Evolutionary conservation across 2,888 invertebrate genomes (phyloP).

Genomic region (Andricus curvator): DNA sequence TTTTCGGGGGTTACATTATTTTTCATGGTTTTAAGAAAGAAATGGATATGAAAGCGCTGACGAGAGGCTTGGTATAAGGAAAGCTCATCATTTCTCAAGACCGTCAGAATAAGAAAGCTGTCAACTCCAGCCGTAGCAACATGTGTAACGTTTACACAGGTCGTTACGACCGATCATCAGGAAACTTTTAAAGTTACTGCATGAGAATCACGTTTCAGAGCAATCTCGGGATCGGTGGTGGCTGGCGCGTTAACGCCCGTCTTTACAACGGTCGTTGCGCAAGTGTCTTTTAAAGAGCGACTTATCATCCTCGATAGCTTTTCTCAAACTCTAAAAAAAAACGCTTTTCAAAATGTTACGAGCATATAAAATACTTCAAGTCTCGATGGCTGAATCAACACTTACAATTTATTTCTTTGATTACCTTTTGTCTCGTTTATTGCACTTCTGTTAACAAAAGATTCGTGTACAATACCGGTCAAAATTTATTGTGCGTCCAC

Average conservation of each 20-base stretch:
- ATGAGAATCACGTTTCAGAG: slow-evolving; percentile 2
- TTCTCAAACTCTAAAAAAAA: slow-evolving; percentile 10
- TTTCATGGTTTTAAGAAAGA: background rate
- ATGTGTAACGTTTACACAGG: slow-evolving; percentile 17
- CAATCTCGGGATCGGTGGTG: slow-evolving; percentile 13
- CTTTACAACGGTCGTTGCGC: slow-evolving; percentile 26
- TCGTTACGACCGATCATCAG: slow-evolving; percentile 17
- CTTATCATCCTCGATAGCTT: slow-evolving; percentile 34
- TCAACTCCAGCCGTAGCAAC: background rate
- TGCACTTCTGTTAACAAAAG: background rate
- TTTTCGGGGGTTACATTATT: background rate
- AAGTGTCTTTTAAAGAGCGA: slow-evolving; percentile 38
- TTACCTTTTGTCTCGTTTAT: background rate
- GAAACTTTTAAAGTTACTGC: slow-evolving; percentile 20
- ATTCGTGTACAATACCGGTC: too few species aligned
- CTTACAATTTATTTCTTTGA: slow-evolving; percentile 14
- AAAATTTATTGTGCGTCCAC: too few species aligned
- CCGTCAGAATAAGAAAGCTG: background rate
- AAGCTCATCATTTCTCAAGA: background rate
- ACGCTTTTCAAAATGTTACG: slow-evolving; percentile 28
- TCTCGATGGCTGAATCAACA: background rate
- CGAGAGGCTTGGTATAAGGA: background rate
- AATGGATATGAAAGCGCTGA: background rate
- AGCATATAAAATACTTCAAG: slow-evolving; percentile 21
- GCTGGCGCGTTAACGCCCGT: slow-evolving; percentile 25